phyloP scores from a whole-genome alignment of 2,113 vertebrate genomes.

The Oncorhynchus kisutch region DNA sequence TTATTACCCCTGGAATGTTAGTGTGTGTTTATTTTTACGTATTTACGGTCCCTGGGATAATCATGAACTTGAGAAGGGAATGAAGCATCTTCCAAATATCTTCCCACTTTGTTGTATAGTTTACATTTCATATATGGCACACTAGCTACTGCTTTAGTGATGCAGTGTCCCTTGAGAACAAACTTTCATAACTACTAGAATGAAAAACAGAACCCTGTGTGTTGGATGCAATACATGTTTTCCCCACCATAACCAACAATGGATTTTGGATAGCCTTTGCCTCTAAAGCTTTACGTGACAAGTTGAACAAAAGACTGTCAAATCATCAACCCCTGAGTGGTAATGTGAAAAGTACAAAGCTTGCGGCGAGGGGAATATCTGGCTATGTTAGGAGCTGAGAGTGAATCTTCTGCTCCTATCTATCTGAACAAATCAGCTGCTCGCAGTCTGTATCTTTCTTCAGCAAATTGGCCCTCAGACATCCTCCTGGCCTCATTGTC shows the following conservation, averaged over 20 bases:
- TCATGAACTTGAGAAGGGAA: too few relatives aligned
- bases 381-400: conserved; percentile 40
- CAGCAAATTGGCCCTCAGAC: conserved; percentile 57
- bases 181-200: too few relatives aligned
- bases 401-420: conserved; percentile 41
- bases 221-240: conserved; percentile 1
- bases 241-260: conserved; percentile 36
- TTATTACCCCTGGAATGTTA: conserved; percentile 26
- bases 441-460: conserved; percentile 48
- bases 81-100: too few relatives aligned
- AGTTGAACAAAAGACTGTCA: conserved; percentile 18
- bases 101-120: too few relatives aligned
- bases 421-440: conserved; percentile 55
- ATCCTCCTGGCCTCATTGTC: conserved; percentile 45
- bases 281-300: conserved; percentile 19
- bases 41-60: not conserved
- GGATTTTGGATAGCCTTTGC: conserved; percentile 32
- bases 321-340: conserved; percentile 30
- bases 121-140: too few relatives aligned
- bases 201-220: not conserved
- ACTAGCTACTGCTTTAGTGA: too few relatives aligned
- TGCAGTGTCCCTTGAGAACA: too few relatives aligned
- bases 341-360: conserved; percentile 26
- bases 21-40: not conserved
- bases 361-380: conserved; percentile 24